Base-by-base conservation (phyloP, 2,113 vertebrate genomes). In the Pachycephala philippinensis region DNA sequence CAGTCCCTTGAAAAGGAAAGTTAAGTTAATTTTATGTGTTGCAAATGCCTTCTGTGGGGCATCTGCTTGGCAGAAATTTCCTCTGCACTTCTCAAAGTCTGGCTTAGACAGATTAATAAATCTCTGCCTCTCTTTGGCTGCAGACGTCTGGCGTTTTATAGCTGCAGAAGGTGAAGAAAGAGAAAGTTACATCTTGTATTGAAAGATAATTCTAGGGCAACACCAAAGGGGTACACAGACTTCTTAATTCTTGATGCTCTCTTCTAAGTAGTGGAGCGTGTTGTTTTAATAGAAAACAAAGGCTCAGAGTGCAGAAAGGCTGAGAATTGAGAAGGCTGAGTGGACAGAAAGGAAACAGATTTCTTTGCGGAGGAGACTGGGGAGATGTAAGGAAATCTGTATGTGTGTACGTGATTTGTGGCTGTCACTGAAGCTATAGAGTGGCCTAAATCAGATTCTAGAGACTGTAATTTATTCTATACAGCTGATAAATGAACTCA, bases 21-120 rank as follows among this genome's bases (percentile, higher is more conserved):
- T 72, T 52, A 87, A 85, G 60, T 44, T 91, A 93, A 89, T 92
- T 92, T 90, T 87, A 81, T 79, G 76, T 87, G 56, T 84, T 92
- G 63, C 82, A 86, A 80, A 87, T 74, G 54, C 71, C 45, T 96
- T 96, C 87, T 81, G 44, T 0, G 0, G 76, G 88, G 83, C 92
- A 89, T 92, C 93, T 94, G 95, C 90, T 92, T 18, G 0, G 69
- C 86, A 96, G 95, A 94, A 95, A 92, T 95, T 92, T 95, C 68
- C 57, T 92, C 83, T 84, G 61, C 21, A 7, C 40, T 57, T 92
- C 84, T 92, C 56, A 23, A 90, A 90, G 53, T 57, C 95, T 92
- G 93, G 60, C 72, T 93, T 61, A 69, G 92, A 84, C 84, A 95
- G 83, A 61, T 74, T 90, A 90, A 94, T 95, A 96, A 96, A 96